These are phyloP conservation scores for Pachycephus smyrnensis DNA, from an alignment of 2,888 invertebrate species.

Conservation along the genomic window DNA sequence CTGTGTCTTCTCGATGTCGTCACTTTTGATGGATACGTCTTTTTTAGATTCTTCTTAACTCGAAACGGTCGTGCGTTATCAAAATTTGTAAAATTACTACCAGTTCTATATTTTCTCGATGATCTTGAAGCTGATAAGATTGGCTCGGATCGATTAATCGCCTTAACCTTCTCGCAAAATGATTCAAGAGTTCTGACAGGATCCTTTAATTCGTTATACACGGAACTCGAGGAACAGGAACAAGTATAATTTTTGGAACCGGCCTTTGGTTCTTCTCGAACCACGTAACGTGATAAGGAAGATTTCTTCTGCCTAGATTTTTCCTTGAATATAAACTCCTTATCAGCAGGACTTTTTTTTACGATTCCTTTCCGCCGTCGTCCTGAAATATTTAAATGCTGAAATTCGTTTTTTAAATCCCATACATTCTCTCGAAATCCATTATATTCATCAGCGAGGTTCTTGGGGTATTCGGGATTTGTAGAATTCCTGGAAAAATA, in stretches of 20 bases:
- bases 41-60: not conserved
- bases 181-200: conserved; percentile 28
- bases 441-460: not conserved
- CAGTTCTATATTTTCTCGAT: not conserved
- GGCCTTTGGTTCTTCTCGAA: not conserved
- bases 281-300: not conserved
- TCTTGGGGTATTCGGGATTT: not conserved
- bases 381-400: not conserved
- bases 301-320: not conserved
- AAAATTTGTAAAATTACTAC: not conserved
- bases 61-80: not conserved
- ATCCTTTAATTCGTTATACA: conserved; percentile 10
- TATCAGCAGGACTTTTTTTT: not conserved
- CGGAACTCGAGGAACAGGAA: not conserved
- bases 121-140: not conserved
- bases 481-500: not conserved
- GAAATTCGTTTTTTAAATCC: not conserved
- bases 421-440: not conserved
- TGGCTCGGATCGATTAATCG: conserved; percentile 8
- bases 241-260: not conserved
- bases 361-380: not conserved
- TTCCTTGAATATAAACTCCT: not conserved
- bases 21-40: not conserved
- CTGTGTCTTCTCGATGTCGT: not conserved
- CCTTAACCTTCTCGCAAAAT: conserved; percentile 36